A percentile compares a stretch with the other conserved stretches of the same genome.
These are phyloP conservation scores for Pholis gunnellus DNA, from an alignment of 2,113 vertebrate genomes.

Conservation along the genomic window DNA sequence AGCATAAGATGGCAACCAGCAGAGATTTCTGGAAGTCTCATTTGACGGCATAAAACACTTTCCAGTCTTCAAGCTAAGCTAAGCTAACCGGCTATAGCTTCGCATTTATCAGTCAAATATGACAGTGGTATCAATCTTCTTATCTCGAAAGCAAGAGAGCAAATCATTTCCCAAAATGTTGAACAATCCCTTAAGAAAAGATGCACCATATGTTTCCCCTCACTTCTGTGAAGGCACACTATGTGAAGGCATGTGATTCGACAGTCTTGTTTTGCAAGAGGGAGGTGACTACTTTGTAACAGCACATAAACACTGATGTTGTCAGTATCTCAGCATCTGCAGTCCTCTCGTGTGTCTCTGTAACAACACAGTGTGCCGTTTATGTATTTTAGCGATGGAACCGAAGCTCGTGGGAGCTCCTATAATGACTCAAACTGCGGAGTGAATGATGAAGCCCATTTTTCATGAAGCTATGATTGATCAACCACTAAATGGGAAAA, in stretches of 20 bases:
- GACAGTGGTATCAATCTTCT: too few species aligned
- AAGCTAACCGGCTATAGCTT: not conserved
- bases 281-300: not conserved
- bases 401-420: constrained; percentile 11
- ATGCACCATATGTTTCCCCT: too few species aligned
- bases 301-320: constrained; percentile 3
- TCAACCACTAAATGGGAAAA: constrained; percentile 51
- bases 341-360: constrained; percentile 9
- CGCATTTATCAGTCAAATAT: not conserved
- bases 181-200: too few species aligned
- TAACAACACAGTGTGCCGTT: constrained; percentile 9
- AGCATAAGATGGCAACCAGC: too few species aligned
- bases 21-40: too few species aligned
- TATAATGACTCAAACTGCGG: constrained; percentile 34
- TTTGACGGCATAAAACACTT: too few species aligned
- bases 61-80: not conserved
- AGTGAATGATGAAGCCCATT: constrained; percentile 40
- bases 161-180: too few species aligned
- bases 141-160: too few species aligned
- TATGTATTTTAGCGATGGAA: constrained; percentile 22
- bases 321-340: constrained; percentile 6
- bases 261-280: not conserved
- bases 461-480: constrained; percentile 64
- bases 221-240: not conserved
- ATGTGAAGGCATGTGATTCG: not conserved